Conservation (phyloP, 2,113 vertebrate species). For the Scytalopus superciliaris region DNA sequence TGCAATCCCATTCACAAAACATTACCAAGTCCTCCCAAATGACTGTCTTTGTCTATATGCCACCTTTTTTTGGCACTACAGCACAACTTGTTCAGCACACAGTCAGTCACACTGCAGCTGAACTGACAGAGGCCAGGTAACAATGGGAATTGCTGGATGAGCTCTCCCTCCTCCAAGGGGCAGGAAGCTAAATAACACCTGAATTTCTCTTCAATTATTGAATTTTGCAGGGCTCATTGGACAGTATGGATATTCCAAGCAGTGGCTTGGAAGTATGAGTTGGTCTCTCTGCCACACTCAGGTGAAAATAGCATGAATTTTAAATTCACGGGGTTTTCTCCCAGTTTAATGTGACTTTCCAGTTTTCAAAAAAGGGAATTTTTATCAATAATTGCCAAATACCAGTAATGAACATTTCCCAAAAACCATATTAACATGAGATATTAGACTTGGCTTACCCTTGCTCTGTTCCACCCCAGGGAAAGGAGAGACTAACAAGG, state of each 20-base stretch:
- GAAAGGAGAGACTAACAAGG: background rate
- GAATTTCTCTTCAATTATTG: background rate
- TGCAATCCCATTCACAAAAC: background rate
- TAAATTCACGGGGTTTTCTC: background rate
- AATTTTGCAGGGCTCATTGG: background rate
- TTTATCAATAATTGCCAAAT: background rate
- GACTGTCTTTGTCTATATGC: background rate
- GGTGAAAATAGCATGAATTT: background rate
- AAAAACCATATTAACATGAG: background rate
- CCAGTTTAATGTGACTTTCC: background rate
- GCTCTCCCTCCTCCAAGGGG: background rate
- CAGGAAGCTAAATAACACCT: background rate
- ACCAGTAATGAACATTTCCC: background rate
- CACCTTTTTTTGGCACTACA: background rate
- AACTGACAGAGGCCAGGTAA: background rate
- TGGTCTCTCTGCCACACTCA: background rate
- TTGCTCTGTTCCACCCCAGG: background rate
- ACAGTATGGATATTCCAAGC: background rate
- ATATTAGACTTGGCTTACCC: background rate
- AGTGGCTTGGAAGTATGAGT: rapidly evolving
- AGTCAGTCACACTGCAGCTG: background rate
- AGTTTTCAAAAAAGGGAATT: background rate
- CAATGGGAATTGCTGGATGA: background rate
- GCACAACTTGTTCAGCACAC: background rate
- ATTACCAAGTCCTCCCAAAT: background rate